Base-by-base conservation (phyloP, 2,888 invertebrate genomes). In the Miltochrista miniata region DNA sequence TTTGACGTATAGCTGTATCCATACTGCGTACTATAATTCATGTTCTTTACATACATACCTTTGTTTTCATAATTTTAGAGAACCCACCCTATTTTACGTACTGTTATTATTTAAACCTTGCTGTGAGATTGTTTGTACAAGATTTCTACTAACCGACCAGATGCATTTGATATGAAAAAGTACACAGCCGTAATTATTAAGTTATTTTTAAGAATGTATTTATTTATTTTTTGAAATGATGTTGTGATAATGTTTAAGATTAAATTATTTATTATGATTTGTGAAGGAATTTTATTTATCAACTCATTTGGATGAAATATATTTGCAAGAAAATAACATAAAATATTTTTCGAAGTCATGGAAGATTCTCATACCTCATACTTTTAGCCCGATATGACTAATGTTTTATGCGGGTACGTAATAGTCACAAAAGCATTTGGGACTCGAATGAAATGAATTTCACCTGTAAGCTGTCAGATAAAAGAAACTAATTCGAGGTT, bases 81-180 rank as follows among this genome's bases (percentile, higher is more conserved):
- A n/a, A n/a, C n/a, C n/a, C n/a, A n/a, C 65, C 64, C 63, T 15
- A 38, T 61, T 64, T 55, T 58, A 54, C 53, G 48, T 44, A n/a
- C n/a, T n/a, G 44, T n/a, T 14, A 15, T 47, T 59, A 63, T 67
- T 61, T 52, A 60, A 52, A 54, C 63, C 50, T 73, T 73, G 74
- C 77, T 82, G 78, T 78, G 74, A 59, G 48, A 62, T 47, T 58
- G 56, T 54, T 24, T 24, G 18, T 24, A 64, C 50, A 49, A 68
- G 61, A 53, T 61, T 58, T 61, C 63, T 56, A 56, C 60, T 47
- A 51, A 62, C 57, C 55, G 82, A 78, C 85, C 92, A 92, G 92
- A 92, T 76, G 92, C 92, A 92, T 92, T 92, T 92, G 92, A 92
- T 92, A 84, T 81, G 70, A 74, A 85, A 85, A 90, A 92, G 92